A percentile compares a stretch with the other conserved stretches of the same genome.
phyloP scores from a whole-genome alignment of 2,113 vertebrate species.

The Ceyx margarethae region DNA sequence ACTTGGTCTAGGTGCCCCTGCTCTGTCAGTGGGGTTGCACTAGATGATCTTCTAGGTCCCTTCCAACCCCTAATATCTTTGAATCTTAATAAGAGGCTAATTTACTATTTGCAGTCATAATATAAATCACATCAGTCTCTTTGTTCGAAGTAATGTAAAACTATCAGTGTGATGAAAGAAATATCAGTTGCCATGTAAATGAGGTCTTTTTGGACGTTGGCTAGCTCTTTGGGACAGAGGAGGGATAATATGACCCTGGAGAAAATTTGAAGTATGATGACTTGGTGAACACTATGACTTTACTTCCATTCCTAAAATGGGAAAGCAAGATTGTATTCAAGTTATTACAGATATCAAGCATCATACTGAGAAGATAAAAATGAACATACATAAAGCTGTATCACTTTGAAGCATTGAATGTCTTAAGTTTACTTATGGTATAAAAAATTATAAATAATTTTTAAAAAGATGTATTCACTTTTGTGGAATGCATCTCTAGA shows the following conservation, averaged over 20 bases:
- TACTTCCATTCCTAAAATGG: background rate
- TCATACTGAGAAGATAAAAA: background rate
- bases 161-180: slow-evolving; percentile 11
- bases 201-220: background rate
- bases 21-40: too few relatives aligned
- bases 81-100: background rate
- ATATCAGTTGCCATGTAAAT: background rate
- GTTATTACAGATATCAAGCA: background rate
- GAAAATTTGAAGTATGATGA: background rate
- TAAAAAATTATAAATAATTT: background rate
- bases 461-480: background rate
- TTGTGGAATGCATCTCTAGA: background rate
- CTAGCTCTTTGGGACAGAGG: background rate
- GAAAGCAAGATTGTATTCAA: background rate
- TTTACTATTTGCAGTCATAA: background rate
- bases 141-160: slow-evolving; percentile 11
- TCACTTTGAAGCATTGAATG: background rate
- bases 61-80: too few relatives aligned
- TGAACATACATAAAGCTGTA: background rate
- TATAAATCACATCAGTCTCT: background rate
- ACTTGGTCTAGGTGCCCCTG: too few relatives aligned
- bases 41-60: too few relatives aligned
- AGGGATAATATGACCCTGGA: background rate
- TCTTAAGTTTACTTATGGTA: background rate
- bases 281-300: background rate